Evolutionary conservation across 2,113 vertebrate species (phyloP).

Genomic region (Neopipo cinnamomea): DNA sequence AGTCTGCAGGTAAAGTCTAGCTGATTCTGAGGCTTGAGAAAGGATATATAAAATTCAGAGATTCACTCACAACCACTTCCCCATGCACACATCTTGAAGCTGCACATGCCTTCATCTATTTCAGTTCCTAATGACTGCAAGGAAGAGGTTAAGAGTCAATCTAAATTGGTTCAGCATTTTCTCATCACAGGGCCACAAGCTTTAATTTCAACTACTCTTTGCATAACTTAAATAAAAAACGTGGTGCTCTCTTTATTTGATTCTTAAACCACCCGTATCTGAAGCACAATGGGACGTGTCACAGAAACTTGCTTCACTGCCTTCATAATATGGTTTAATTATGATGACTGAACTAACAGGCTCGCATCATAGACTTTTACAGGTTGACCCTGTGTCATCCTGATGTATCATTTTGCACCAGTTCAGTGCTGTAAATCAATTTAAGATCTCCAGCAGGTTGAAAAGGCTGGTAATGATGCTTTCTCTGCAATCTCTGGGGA

Average conservation of each 20-base stretch:
- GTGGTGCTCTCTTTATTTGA: neutral
- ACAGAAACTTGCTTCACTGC: conserved; percentile 67
- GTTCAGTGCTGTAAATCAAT: conserved; percentile 99
- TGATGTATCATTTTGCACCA: conserved; percentile 97
- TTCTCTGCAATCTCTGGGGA: conserved; percentile 88
- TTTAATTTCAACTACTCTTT: neutral
- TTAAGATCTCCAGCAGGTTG: conserved; percentile 93
- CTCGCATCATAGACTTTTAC: conserved; percentile 84
- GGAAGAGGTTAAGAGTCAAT: neutral
- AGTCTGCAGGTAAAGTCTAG: neutral
- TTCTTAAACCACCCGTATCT: conserved; percentile 38
- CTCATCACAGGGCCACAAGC: neutral
- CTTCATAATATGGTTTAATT: conserved; percentile 80
- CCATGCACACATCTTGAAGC: neutral
- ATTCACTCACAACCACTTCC: neutral
- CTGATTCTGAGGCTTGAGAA: neutral
- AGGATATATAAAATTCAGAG: neutral
- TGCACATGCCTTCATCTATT: neutral
- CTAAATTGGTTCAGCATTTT: neutral
- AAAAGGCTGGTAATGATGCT: conserved; percentile 99
- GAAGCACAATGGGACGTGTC: conserved; percentile 61
- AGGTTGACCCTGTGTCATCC: conserved; percentile 84
- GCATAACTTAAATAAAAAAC: conserved; percentile 9
- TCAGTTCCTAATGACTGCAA: neutral
- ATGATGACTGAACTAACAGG: conserved; percentile 81